Conservation (phyloP, 1,140 invertebrate species). For the Leptonema lineaticorne region DNA sequence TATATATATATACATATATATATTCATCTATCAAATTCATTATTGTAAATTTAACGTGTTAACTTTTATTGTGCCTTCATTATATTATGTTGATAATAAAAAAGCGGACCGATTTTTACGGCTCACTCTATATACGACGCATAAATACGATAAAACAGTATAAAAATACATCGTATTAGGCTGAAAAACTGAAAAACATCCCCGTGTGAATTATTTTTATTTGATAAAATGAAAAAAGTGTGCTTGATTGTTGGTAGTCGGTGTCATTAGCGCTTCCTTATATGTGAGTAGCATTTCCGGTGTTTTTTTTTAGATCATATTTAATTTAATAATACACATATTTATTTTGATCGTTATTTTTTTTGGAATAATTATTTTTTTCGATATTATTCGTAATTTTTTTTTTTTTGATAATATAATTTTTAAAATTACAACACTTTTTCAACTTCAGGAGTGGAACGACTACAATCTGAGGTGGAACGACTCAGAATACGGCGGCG, state of each 20-base stretch:
- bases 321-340: conserved; percentile 52
- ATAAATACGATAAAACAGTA: no score
- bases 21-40: no score
- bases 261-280: conserved; percentile 42
- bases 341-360: conserved; percentile 49
- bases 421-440: conserved; percentile 7
- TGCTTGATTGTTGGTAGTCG: conserved; percentile 41
- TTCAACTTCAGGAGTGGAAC: conserved; percentile 83
- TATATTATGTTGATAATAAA: no score
- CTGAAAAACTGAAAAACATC: no score
- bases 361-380: no score
- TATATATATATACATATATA: no score
- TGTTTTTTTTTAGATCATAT: conserved; percentile 49
- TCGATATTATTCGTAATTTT: conserved; percentile 51
- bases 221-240: conserved; percentile 24
- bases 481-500: conserved; percentile 87
- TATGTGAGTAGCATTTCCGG: conserved; percentile 37
- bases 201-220: background rate
- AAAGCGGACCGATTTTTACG: no score
- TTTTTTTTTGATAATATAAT: no score
- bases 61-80: no score
- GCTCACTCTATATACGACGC: no score
- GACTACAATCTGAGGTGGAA: conserved; percentile 98
- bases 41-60: no score
- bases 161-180: no score